phyloP scores from a whole-genome alignment of 2,888 invertebrate species.

The Cryptocheilus praepositus region DNA sequence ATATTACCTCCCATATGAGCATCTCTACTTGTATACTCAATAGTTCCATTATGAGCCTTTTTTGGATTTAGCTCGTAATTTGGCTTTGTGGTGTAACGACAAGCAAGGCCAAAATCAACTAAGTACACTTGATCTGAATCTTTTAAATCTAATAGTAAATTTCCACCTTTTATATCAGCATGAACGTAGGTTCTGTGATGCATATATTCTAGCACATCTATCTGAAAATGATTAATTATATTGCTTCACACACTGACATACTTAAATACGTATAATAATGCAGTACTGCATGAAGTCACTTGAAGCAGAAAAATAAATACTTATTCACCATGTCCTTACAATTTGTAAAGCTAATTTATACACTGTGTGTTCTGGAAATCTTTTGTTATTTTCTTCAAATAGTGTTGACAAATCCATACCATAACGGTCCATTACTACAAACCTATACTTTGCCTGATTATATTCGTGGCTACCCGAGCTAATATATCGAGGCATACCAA shows the following conservation, averaged over 20 bases:
- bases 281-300: neutral
- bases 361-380: constrained; percentile 84
- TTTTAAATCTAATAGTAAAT: constrained; percentile 87
- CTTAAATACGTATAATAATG: neutral
- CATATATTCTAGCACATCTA: constrained; percentile 94
- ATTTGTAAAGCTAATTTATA: constrained; percentile 90
- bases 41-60: constrained; percentile 96
- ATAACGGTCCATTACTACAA: constrained; percentile 92
- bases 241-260: neutral
- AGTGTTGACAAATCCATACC: constrained; percentile 90
- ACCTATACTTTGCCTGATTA: constrained; percentile 88
- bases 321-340: constrained; percentile 77
- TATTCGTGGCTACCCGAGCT: constrained; percentile 89
- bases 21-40: constrained; percentile 97
- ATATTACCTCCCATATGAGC: constrained; percentile 87
- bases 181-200: constrained; percentile 94
- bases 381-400: constrained; percentile 81
- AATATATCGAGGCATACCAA: constrained; percentile 91
- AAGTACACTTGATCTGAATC: constrained; percentile 86
- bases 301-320: constrained; percentile 1
- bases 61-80: constrained; percentile 92
- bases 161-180: constrained; percentile 96
- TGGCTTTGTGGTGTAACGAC: constrained; percentile 82
- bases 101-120: constrained; percentile 95
- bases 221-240: constrained; percentile 76